Evolutionary conservation across 2,113 vertebrate genomes (phyloP), one percentile per base, ranked within the genome.

Genomic region (Sturnira hondurensis): DNA sequence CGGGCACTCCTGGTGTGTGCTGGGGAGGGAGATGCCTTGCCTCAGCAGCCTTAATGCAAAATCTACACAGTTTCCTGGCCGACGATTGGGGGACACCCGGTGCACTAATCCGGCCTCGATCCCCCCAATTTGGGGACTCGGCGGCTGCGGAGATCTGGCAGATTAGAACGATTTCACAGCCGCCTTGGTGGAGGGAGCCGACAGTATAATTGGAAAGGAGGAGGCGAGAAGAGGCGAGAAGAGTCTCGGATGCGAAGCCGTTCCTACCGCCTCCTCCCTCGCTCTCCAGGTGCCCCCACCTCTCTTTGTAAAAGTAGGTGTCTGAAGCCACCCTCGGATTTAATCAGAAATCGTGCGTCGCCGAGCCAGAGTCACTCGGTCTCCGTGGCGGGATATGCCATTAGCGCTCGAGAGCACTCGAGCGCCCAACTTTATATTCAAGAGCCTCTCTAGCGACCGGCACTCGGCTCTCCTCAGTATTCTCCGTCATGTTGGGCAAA

Each of bases 401-500:
- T 98, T 98, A 98, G 97, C 98, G 95, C 95, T 97, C 81, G 97
- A 98, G 97, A 98, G 98, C 98, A 98, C 99, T 99, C 97, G 97
- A 99, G 98, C 97, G 98, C 98, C 98, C 98, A 99, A 99, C 99
- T 99, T 98, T 98, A 98, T 98, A 98, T 99, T 99, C 98, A 98
- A 99, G 99, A 99, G 99, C 98, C 98, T 97, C 98, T 99, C 97
- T 98, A 98, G 98, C 98, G 97, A 97, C 97, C 97, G 98, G 98
- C 99, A 45, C 98, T 98, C 99, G 98, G 98, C 98, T 98, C 99
- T 99, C 98, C 98, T 99, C 98, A 99, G 99, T 99, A 99, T 99
- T 99, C 99, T 98, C 98, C 99, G 99, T 99, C 99, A 99, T 99
- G 99, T 98, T 99, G 99, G 98, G 98, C 99, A 99, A 99, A 99